These are phyloP conservation scores for Drosophila setifemur DNA, from an alignment of 1,140 invertebrate species.

Conservation along the genomic window DNA sequence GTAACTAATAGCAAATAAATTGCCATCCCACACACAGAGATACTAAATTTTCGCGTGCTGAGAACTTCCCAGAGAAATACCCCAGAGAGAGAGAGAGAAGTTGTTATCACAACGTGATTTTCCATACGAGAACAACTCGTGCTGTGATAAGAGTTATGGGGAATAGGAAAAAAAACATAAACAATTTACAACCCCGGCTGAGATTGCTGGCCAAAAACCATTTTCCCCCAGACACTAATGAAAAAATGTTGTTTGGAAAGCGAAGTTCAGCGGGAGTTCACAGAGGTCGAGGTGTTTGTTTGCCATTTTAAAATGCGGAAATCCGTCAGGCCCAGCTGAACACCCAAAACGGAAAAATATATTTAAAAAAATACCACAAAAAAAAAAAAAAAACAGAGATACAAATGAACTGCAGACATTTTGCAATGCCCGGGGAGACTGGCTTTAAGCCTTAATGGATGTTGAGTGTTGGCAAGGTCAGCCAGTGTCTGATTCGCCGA, in stretches of 20 bases:
- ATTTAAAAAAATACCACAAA: not conserved
- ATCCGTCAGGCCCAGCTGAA: constrained; percentile 67
- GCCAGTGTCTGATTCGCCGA: constrained; percentile 48
- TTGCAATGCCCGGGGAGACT: constrained; percentile 28
- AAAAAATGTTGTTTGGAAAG: not conserved
- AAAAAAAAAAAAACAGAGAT: constrained; percentile 21
- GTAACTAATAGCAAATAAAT: constrained; percentile 30
- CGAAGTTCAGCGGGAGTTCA: constrained; percentile 47
- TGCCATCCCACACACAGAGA: not conserved
- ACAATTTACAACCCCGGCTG: not conserved
- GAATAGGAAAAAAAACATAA: not conserved
- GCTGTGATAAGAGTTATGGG: constrained; percentile 6
- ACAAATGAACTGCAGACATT: constrained; percentile 52
- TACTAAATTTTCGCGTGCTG: constrained; percentile 15
- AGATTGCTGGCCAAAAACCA: constrained; percentile 20
- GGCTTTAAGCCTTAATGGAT: constrained; percentile 28
- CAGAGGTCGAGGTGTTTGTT: constrained; percentile 27
- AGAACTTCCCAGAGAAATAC: constrained; percentile 8
- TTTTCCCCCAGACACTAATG: not conserved
- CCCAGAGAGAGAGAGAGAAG: constrained; percentile 1
- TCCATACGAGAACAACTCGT: constrained; percentile 4
- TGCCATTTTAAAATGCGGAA: constrained; percentile 57
- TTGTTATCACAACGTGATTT: constrained; percentile 25
- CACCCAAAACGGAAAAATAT: constrained; percentile 5
- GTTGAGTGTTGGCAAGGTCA: constrained; percentile 62